Conservation (phyloP, 2,888 invertebrate species). For the Drosophila recens region DNA sequence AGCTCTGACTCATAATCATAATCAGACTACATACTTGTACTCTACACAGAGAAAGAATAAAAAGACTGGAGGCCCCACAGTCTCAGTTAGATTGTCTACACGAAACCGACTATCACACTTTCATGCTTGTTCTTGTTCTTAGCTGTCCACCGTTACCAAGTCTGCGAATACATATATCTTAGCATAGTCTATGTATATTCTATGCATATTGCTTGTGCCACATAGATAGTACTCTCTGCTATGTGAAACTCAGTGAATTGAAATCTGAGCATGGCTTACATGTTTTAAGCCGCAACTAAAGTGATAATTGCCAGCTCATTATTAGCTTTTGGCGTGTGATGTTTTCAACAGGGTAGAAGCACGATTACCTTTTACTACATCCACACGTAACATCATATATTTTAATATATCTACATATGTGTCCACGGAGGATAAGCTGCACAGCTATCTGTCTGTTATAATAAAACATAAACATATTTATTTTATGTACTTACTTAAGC, state of each 20-base stretch:
- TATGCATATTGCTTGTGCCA: slow-evolving; percentile 52
- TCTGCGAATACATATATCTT: slow-evolving; percentile 35
- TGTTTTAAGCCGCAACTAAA: slow-evolving; percentile 59
- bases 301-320: slow-evolving; percentile 77
- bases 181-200: slow-evolving; percentile 31
- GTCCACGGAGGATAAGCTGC: slow-evolving; percentile 12
- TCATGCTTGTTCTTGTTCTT: slow-evolving; percentile 56
- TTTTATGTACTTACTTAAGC: background rate
- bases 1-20: slow-evolving; percentile 19
- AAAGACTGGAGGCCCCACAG: slow-evolving; percentile 17
- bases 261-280: slow-evolving; percentile 58
- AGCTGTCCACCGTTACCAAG: slow-evolving; percentile 63
- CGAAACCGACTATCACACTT: slow-evolving; percentile 69
- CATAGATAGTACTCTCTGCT: slow-evolving; percentile 33
- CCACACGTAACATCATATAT: slow-evolving; percentile 7
- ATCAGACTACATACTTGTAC: slow-evolving; percentile 14
- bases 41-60: slow-evolving; percentile 25
- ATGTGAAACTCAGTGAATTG: slow-evolving; percentile 60
- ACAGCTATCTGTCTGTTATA: background rate
- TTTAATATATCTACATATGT: slow-evolving; percentile 8
- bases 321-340: slow-evolving; percentile 76
- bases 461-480: background rate
- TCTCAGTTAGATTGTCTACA: slow-evolving; percentile 63
- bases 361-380: slow-evolving; percentile 37
- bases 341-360: slow-evolving; percentile 33